Evolutionary conservation across 2,888 invertebrate species (phyloP).

Genomic region (Liodrosophila aerea): DNA sequence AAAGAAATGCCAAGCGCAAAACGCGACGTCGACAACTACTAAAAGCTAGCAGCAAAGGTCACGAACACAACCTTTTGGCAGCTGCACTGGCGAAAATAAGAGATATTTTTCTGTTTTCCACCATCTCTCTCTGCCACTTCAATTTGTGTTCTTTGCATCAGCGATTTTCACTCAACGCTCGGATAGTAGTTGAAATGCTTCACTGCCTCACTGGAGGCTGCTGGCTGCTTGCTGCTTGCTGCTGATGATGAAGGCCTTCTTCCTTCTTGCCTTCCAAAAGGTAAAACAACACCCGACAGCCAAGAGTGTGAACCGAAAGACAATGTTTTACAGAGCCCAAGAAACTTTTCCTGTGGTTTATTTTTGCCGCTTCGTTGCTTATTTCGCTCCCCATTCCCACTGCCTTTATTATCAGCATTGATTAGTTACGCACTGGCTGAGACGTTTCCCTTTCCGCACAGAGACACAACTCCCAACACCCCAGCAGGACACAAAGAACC

Average conservation of each 20-base stretch:
- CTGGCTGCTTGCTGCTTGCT: slow-evolving; percentile 32
- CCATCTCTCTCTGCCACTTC: slow-evolving; percentile 32
- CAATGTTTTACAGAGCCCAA: slow-evolving; percentile 41
- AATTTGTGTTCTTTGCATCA: slow-evolving; percentile 58
- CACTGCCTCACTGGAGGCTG: slow-evolving; percentile 44
- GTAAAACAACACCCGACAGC: slow-evolving; percentile 11
- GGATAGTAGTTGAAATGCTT: slow-evolving; percentile 66
- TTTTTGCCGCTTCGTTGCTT: slow-evolving; percentile 30
- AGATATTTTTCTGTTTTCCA: not conserved
- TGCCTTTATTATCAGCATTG: slow-evolving; percentile 47
- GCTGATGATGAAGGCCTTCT: slow-evolving; percentile 52
- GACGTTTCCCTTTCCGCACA: slow-evolving; percentile 1
- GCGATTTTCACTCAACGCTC: slow-evolving; percentile 71
- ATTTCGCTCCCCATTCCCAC: not conserved
- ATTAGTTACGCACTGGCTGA: slow-evolving; percentile 55
- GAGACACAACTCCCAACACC: slow-evolving; percentile 17
- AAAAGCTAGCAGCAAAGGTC: slow-evolving; percentile 70
- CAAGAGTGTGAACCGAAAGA: not conserved
- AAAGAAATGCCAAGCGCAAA: slow-evolving; percentile 60
- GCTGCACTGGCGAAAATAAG: slow-evolving; percentile 46
- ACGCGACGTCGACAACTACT: slow-evolving; percentile 67
- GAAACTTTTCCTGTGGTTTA: slow-evolving; percentile 39
- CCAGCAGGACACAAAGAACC: slow-evolving; percentile 23
- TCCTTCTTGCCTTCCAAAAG: slow-evolving; percentile 30
- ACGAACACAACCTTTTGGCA: slow-evolving; percentile 75